Conservation (phyloP, 1,140 invertebrate species). For the Patella vulgata region DNA sequence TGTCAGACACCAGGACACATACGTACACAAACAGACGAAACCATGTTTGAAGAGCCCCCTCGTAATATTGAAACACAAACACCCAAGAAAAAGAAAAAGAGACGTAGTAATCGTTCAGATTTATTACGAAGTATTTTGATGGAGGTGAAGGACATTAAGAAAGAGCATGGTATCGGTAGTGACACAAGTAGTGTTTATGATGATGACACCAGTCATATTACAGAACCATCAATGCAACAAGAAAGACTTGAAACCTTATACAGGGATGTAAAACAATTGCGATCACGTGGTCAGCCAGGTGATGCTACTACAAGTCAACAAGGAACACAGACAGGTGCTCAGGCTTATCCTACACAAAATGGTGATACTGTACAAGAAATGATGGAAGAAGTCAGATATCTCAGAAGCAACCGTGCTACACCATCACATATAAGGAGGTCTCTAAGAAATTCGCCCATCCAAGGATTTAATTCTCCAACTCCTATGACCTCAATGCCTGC, state of each 20-base stretch:
- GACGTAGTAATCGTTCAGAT: conserved; percentile 42
- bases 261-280: conserved; percentile 44
- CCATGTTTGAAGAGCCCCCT: conserved; percentile 21
- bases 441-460: too few relatives aligned
- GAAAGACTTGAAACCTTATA: conserved; percentile 46
- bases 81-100: conserved; percentile 39
- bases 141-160: conserved; percentile 57
- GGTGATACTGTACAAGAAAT: conserved; percentile 48
- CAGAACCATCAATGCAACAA: conserved; percentile 42
- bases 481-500: conserved; percentile 5
- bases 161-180: conserved; percentile 44
- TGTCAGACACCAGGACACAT: conserved; percentile 57
- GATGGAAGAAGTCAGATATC: conserved; percentile 49
- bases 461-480: too few relatives aligned
- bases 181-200: conserved; percentile 37
- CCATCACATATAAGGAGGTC: too few relatives aligned
- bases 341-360: too few relatives aligned
- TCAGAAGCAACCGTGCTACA: conserved; percentile 40
- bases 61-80: conserved; percentile 38
- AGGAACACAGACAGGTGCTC: conserved; percentile 54
- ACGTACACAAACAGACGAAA: conserved; percentile 50
- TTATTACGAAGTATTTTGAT: conserved; percentile 49
- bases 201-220: conserved; percentile 39
- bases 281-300: conserved; percentile 40
- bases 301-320: conserved; percentile 46